Evolutionary conservation across 2,888 invertebrate genomes (phyloP).

Genomic region (Synergus itoensis): DNA sequence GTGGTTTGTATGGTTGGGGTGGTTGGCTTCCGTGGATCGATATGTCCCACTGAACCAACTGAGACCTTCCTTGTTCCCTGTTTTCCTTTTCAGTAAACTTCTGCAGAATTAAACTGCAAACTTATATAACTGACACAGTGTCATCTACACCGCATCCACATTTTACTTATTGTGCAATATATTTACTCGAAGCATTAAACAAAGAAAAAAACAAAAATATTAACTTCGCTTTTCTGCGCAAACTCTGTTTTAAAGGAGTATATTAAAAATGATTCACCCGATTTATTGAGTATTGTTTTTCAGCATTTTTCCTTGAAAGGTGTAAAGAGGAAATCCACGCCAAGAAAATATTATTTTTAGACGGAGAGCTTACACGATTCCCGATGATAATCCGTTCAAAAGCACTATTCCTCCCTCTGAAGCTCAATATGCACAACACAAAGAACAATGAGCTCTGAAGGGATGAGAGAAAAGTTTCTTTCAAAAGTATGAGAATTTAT

Average conservation of each 20-base stretch:
- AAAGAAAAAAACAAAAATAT: no score
- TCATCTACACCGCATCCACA: neutral
- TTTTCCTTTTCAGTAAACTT: constrained; percentile 31
- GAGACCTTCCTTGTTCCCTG: constrained; percentile 50
- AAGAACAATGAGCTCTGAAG: neutral
- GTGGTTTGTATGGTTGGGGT: constrained; percentile 45
- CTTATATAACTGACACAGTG: constrained; percentile 24
- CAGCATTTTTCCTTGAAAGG: neutral
- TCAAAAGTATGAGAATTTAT: neutral
- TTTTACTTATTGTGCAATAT: no score
- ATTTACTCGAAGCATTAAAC: no score
- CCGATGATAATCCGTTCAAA: neutral
- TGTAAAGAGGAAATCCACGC: neutral
- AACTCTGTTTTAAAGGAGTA: no score
- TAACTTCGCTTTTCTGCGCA: no score
- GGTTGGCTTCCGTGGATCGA: constrained; percentile 58
- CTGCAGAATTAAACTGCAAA: constrained; percentile 31
- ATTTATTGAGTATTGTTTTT: neutral
- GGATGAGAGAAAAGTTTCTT: neutral
- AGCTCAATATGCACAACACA: neutral
- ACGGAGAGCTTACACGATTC: neutral
- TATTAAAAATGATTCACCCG: neutral
- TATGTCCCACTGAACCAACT: constrained; percentile 66
- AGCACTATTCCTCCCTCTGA: neutral
- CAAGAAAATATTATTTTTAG: neutral